Evolutionary conservation across 2,888 invertebrate genomes (phyloP).

Genomic region (Lamellibrachia columna): DNA sequence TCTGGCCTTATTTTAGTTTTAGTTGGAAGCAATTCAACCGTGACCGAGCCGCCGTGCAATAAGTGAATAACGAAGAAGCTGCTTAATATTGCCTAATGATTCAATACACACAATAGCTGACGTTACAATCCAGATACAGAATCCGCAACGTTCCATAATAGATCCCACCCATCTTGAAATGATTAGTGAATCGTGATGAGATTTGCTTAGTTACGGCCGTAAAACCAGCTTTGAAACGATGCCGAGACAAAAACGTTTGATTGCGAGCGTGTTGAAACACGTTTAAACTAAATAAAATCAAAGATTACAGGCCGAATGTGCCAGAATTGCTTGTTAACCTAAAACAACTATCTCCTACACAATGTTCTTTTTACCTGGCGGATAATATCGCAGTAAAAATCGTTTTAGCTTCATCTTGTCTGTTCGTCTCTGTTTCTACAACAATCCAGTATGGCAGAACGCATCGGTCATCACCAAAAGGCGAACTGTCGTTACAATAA

Average conservation of each 20-base stretch:
- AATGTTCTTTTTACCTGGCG: slow-evolving; percentile 56
- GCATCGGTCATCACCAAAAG: slow-evolving; percentile 2
- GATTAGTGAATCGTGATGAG: background rate
- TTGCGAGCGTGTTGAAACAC: background rate
- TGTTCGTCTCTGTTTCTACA: slow-evolving; percentile 29
- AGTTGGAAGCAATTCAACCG: no score
- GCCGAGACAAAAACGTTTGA: background rate
- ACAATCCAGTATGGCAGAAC: slow-evolving; percentile 34
- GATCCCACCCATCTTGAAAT: background rate
- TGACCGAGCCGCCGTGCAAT: no score
- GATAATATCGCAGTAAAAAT: slow-evolving; percentile 65
- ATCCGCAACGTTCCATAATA: background rate
- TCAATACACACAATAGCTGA: no score
- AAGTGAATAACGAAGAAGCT: no score
- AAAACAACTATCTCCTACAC: background rate
- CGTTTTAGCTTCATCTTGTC: slow-evolving; percentile 63
- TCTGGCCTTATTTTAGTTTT: no score
- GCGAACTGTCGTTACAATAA: background rate
- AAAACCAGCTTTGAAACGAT: background rate
- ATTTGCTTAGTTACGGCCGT: background rate
- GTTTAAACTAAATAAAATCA: background rate
- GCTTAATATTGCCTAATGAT: no score
- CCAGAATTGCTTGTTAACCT: background rate
- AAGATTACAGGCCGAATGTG: background rate
- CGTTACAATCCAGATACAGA: no score